Conservation (phyloP, 2,888 invertebrate species). For the Parnassius orleans region DNA sequence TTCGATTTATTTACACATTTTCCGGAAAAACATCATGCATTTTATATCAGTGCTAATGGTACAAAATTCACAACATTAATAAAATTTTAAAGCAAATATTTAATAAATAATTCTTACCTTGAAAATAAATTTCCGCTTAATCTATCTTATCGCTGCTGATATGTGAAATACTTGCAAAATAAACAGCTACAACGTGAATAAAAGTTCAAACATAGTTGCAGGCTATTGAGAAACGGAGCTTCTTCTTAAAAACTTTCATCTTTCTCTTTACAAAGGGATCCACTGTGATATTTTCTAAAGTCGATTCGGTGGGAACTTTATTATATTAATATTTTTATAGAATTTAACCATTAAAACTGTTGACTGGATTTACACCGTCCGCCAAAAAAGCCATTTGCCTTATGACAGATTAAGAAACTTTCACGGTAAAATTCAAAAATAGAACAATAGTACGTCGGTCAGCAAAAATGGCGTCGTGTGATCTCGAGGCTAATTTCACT, state of each 20-base stretch:
- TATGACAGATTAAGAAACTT: conserved; percentile 47
- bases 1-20: no score
- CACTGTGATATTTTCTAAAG: conserved; percentile 47
- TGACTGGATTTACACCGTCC: conserved; percentile 30
- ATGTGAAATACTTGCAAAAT: conserved; percentile 38
- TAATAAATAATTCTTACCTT: conserved; percentile 12
- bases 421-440: conserved; percentile 63
- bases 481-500: conserved; percentile 66
- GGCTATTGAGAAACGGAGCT: conserved; percentile 72
- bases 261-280: conserved; percentile 72
- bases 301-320: conserved; percentile 20
- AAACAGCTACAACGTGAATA: conserved; percentile 28
- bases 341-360: conserved; percentile 18
- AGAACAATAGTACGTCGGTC: conserved; percentile 50
- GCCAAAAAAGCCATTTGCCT: conserved; percentile 50
- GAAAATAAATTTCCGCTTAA: background rate
- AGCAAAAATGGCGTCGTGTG: conserved; percentile 51
- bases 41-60: no score
- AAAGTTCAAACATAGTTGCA: conserved; percentile 43
- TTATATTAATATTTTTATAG: conserved; percentile 1
- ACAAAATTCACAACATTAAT: no score
- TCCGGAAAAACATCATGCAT: no score
- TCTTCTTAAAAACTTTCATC: conserved; percentile 78
- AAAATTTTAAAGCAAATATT: background rate
- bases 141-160: conserved; percentile 45